Evolutionary conservation across 2,113 vertebrate genomes (phyloP), one percentile per base, ranked within the genome.

Genomic region (Eleginops maclovinus): DNA sequence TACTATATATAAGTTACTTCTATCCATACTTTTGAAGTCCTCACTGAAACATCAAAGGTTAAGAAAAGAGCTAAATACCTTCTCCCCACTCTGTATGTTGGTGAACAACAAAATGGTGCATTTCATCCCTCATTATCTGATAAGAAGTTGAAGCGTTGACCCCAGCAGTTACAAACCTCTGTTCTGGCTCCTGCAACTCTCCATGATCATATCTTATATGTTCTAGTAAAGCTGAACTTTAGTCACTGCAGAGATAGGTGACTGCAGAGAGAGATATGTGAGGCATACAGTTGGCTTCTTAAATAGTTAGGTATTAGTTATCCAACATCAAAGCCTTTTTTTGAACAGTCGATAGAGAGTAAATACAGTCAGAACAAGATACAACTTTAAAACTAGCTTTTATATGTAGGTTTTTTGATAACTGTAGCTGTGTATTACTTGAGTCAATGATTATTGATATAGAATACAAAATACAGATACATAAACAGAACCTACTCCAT

Each of bases 401-500:
- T 14, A 4, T 24, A 60, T 50, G 8, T 13, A 10, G 7, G 21
- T 0, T 31, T 11, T 59, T 0, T 53, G 17, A 21, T 68, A 22
- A 7, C 8, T 36, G 31, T 36, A 36, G 8, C 8, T 36, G 5
- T 36, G 31, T 36, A 7, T 36, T 36, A 36, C 8, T 36, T 36
- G 31, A 36, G 5, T 36, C 8, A 36, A 36, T 36, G 31, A 7
- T 36, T 36, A 36, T 36, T 36, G 1, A 36, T 7, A 36, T 36
- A 36, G 31, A 8, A n/a, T n/a, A n/a, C n/a, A n/a, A n/a, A n/a
- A 36, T 36, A 36, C 31, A 8, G 31, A 36, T 36, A 36, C 31
- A 56, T 24, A 31, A 17, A 36, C 54, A 60, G 24, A 80, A 44
- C 8, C 0, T 77, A 16, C 87, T 82, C 21, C 68, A 68, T 49